These are phyloP conservation scores for Planiliza haematocheilus DNA, from an alignment of 2,113 vertebrate genomes.

Conservation along the genomic window DNA sequence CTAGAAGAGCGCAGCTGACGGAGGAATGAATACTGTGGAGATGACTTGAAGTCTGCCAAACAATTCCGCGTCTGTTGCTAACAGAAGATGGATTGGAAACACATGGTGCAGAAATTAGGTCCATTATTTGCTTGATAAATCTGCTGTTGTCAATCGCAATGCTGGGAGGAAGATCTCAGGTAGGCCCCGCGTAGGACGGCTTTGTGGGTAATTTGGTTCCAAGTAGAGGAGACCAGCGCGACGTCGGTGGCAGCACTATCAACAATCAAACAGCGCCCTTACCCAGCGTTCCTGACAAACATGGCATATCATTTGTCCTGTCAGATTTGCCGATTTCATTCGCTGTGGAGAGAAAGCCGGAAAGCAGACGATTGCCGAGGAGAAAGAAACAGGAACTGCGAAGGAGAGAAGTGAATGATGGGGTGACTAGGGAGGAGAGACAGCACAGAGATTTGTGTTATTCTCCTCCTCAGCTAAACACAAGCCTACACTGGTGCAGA, in stretches of 20 bases:
- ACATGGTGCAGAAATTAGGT: conserved; percentile 68
- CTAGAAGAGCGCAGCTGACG: conserved; percentile 55
- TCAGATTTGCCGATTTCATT: conserved; percentile 80
- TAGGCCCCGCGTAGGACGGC: conserved; percentile 12
- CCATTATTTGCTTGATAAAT: conserved; percentile 74
- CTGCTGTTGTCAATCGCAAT: conserved; percentile 43
- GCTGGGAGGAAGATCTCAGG: conserved; percentile 53
- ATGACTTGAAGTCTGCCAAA: conserved; percentile 63
- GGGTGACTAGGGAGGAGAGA: conserved; percentile 69
- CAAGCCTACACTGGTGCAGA: conserved; percentile 55
- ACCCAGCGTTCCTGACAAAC: conserved; percentile 53
- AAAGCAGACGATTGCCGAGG: conserved; percentile 70
- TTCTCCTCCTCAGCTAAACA: conserved; percentile 69
- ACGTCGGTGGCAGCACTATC: conserved; percentile 47
- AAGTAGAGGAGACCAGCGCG: neutral
- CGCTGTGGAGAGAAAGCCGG: conserved; percentile 59
- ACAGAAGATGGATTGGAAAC: conserved; percentile 68
- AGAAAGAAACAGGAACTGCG: conserved; percentile 39
- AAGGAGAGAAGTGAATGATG: conserved; percentile 77
- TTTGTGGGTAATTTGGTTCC: conserved; percentile 43
- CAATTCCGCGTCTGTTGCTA: conserved; percentile 37
- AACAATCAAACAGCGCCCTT: conserved; percentile 40
- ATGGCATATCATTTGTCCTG: conserved; percentile 76
- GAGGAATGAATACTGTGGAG: conserved; percentile 18
- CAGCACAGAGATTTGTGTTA: conserved; percentile 62